A percentile compares a stretch with the other conserved stretches of the same genome.
phyloP scores from a whole-genome alignment of 2,797 vertebrate species.

The Harpagifer antarcticus region DNA sequence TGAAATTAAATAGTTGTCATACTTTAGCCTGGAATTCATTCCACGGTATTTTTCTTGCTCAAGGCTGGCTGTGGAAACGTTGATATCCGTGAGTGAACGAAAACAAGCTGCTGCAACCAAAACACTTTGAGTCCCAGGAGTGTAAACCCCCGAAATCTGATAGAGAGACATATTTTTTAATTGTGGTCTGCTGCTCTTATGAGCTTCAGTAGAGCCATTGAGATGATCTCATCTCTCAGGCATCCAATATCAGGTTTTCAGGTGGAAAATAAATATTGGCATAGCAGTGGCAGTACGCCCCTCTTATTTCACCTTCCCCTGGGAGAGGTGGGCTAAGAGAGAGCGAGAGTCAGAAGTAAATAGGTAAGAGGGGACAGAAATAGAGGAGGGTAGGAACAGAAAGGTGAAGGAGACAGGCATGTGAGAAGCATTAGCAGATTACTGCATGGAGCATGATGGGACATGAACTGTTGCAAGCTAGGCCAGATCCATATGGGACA shows the following conservation, averaged over 20 bases:
- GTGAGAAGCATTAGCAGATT: conserved; percentile 80
- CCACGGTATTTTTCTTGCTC: conserved; percentile 72
- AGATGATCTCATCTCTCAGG: conserved; percentile 60
- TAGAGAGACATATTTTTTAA: conserved; percentile 15
- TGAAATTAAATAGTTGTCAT: conserved; percentile 74
- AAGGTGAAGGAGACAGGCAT: conserved; percentile 71
- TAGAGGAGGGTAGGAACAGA: conserved; percentile 36
- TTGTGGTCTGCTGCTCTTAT: conserved; percentile 11
- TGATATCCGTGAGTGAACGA: conserved; percentile 53
- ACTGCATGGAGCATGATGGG: conserved; percentile 75
- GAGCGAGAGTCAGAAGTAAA: conserved; percentile 16
- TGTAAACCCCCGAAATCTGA: conserved; percentile 29
- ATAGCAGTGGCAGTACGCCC: conserved; percentile 14
- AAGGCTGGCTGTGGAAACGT: conserved; percentile 56
- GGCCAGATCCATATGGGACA: conserved; percentile 39
- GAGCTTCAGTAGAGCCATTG: conserved; percentile 5
- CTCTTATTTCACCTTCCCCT: conserved; percentile 35
- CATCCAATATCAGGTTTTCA: conserved; percentile 48
- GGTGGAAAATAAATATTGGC: conserved; percentile 57
- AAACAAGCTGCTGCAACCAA: conserved; percentile 61
- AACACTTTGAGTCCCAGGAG: conserved; percentile 44
- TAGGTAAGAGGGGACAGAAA: conserved; percentile 43
- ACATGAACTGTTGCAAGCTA: conserved; percentile 69
- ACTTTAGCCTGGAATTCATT: conserved; percentile 68
- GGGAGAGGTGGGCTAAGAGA: conserved; percentile 31